phyloP scores from a whole-genome alignment of 2,113 vertebrate species.

The Protomyctophum bolini region DNA sequence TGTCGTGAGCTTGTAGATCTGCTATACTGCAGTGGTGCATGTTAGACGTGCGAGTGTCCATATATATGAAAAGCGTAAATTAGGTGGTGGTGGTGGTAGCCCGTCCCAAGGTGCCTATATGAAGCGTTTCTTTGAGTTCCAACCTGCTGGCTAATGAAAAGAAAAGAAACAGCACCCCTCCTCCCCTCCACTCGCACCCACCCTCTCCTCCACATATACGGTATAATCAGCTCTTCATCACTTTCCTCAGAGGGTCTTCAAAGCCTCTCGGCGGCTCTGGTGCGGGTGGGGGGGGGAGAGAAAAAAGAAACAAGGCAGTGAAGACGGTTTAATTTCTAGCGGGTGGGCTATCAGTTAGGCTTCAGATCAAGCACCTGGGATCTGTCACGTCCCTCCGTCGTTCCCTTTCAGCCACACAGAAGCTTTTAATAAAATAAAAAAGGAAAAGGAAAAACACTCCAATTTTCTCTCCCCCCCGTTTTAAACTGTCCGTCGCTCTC shows the following conservation, averaged over 20 bases:
- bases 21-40: no score
- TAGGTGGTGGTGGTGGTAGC: conserved; percentile 23
- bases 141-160: conserved; percentile 54
- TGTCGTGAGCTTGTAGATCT: no score
- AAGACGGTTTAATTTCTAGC: conserved; percentile 53
- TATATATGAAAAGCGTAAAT: no score
- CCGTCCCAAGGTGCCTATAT: conserved; percentile 1
- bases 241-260: conserved; percentile 37
- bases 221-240: conserved; percentile 38
- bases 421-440: conserved; percentile 70
- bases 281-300: background rate
- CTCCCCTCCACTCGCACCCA: no score
- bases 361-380: conserved; percentile 64
- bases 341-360: conserved; percentile 50
- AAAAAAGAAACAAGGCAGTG: conserved; percentile 32
- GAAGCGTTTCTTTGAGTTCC: conserved; percentile 30
- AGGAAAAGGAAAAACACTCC: conserved; percentile 42
- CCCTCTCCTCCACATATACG: background rate
- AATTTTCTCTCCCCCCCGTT: conserved; percentile 50
- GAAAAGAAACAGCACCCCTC: conserved; percentile 32
- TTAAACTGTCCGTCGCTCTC: conserved; percentile 54
- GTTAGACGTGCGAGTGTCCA: no score
- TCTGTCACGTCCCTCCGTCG: conserved; percentile 52
- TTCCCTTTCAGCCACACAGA: conserved; percentile 62
- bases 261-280: conserved; percentile 47